These are phyloP conservation scores for Rhagonycha fulva DNA, from an alignment of 2,888 invertebrate species.

Conservation along the genomic window DNA sequence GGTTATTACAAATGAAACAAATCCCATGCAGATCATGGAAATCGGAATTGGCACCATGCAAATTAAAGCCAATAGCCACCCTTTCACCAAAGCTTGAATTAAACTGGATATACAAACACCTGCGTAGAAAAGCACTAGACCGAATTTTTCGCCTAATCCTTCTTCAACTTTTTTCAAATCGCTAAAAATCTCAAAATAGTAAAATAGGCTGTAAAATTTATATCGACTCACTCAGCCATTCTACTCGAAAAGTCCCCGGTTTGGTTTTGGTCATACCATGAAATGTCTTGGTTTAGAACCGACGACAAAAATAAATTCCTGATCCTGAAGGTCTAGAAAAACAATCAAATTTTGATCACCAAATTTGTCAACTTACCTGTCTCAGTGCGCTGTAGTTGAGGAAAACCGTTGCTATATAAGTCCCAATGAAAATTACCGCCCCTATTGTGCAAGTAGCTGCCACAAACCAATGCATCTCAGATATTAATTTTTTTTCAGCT, in stretches of 20 bases:
- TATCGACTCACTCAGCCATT: too few species aligned
- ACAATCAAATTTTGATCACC: too few species aligned
- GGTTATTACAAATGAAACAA: slow-evolving; percentile 62
- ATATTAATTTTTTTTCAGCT: slow-evolving; percentile 55
- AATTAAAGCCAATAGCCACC: slow-evolving; percentile 81
- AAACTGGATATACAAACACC: slow-evolving; percentile 70
- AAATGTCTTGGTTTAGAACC: too few species aligned
- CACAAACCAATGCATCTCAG: slow-evolving; percentile 61
- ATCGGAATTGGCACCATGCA: slow-evolving; percentile 74
- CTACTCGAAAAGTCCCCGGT: too few species aligned
- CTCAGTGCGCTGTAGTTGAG: slow-evolving; percentile 74
- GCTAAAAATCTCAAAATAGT: too few species aligned
- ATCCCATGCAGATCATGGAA: slow-evolving; percentile 65
- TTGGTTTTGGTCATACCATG: too few species aligned
- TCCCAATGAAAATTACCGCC: slow-evolving; percentile 61
- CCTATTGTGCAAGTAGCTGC: slow-evolving; percentile 67
- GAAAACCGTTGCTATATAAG: slow-evolving; percentile 67
- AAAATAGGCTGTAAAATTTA: background rate
- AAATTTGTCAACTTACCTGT: slow-evolving; percentile 57
- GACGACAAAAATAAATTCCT: too few species aligned
- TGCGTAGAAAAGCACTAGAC: slow-evolving; percentile 72
- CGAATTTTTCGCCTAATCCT: slow-evolving; percentile 47
- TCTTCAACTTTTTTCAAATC: too few species aligned
- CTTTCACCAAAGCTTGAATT: slow-evolving; percentile 71
- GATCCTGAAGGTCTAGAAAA: too few species aligned